A percentile compares a stretch with the other conserved stretches of the same genome.
These are phyloP conservation scores for Lutra lutra DNA, from an alignment of 2,797 vertebrate genomes.

Conservation along the genomic window DNA sequence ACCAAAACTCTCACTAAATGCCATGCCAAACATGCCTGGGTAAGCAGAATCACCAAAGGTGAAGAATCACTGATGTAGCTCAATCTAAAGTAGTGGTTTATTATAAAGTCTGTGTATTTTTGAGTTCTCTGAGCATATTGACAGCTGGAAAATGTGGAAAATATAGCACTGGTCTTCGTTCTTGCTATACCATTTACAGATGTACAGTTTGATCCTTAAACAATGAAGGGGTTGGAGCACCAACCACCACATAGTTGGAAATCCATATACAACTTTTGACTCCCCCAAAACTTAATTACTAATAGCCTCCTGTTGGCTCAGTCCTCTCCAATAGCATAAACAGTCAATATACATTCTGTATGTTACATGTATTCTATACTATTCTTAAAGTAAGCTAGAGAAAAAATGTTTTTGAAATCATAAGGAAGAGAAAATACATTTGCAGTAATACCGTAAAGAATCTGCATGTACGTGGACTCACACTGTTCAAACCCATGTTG, in stretches of 20 bases:
- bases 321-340: neutral
- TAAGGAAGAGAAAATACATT: neutral
- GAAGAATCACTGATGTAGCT: neutral
- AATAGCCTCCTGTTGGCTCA: neutral
- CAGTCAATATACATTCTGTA: neutral
- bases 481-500: neutral
- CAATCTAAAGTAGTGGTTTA: neutral
- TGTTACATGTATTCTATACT: neutral
- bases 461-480: neutral
- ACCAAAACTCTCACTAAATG: neutral
- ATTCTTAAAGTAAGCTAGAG: neutral
- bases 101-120: slow-evolving; percentile 40
- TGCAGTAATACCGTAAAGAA: neutral
- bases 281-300: neutral
- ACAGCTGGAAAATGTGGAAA: neutral
- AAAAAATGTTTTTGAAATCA: neutral
- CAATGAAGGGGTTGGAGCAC: neutral
- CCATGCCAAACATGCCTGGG: neutral
- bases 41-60: neutral
- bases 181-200: slow-evolving; percentile 5
- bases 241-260: neutral
- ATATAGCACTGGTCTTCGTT: neutral
- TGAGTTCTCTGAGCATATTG: neutral
- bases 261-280: neutral
- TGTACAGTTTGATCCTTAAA: neutral